A percentile compares a stretch with the other conserved stretches of the same genome.
Conservation (phyloP, 2,888 invertebrate genomes). For the Caenorhabditis doughertyi region DNA sequence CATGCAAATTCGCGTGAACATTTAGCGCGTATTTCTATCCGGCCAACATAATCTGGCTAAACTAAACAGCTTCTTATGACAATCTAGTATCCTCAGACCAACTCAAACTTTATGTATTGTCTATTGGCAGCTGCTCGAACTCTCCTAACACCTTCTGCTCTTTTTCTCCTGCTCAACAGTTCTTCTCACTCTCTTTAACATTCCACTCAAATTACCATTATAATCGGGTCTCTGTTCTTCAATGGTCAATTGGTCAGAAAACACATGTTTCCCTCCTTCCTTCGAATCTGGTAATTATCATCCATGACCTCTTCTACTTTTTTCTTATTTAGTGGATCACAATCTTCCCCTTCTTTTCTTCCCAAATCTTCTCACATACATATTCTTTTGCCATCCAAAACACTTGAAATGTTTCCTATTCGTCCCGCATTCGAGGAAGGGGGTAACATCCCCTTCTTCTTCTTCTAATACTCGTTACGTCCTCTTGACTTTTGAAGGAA, state of each 20-base stretch:
- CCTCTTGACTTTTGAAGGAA: slow-evolving; percentile 50
- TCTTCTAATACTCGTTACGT: slow-evolving; percentile 42
- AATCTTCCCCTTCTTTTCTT: neutral
- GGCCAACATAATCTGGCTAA: no score
- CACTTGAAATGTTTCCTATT: slow-evolving; percentile 54
- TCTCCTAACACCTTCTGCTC: neutral
- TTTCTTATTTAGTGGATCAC: slow-evolving; percentile 5
- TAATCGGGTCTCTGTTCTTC: slow-evolving; percentile 14
- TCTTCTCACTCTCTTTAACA: neutral
- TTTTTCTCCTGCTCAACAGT: neutral
- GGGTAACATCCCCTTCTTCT: slow-evolving; percentile 7
- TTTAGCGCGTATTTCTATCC: no score
- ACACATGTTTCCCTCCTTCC: slow-evolving; percentile 14
- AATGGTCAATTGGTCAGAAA: neutral
- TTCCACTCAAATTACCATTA: slow-evolving; percentile 47
- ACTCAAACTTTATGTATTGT: no score
- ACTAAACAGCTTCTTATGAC: no score
- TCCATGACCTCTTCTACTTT: slow-evolving; percentile 32
- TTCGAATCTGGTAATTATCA: slow-evolving; percentile 28
- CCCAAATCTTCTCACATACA: slow-evolving; percentile 35
- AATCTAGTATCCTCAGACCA: no score
- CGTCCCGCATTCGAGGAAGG: slow-evolving; percentile 1
- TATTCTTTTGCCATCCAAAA: slow-evolving; percentile 33
- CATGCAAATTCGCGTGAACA: no score
- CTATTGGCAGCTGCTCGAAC: neutral